Conservation (phyloP, 2,888 invertebrate species). For the Cynaeus angustus region DNA sequence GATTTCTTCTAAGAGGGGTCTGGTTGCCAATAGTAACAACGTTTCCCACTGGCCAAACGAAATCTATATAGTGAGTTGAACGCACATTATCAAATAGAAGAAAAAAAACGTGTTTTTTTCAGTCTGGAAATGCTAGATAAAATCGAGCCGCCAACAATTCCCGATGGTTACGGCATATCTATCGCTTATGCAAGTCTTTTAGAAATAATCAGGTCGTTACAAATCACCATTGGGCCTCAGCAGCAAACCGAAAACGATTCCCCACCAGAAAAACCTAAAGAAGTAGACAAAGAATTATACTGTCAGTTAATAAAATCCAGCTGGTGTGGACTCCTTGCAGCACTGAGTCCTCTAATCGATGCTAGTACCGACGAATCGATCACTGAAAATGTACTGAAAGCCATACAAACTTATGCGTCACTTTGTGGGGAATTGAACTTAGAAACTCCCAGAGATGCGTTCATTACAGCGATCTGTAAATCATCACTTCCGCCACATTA, state of each 20-base stretch:
- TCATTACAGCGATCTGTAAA: slow-evolving; percentile 95
- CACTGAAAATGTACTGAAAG: slow-evolving; percentile 92
- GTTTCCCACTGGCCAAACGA: slow-evolving; percentile 89
- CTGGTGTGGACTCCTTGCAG: slow-evolving; percentile 95
- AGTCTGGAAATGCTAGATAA: slow-evolving; percentile 98
- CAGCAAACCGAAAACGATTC: slow-evolving; percentile 64
- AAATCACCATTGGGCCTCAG: slow-evolving; percentile 80
- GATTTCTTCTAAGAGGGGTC: slow-evolving; percentile 94
- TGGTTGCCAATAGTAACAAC: slow-evolving; percentile 92
- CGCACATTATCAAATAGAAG: background rate
- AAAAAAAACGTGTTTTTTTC: no score
- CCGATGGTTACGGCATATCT: slow-evolving; percentile 98
- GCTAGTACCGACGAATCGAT: slow-evolving; percentile 96
- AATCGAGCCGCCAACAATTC: slow-evolving; percentile 92
- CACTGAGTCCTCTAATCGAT: slow-evolving; percentile 92
- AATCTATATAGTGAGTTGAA: slow-evolving; percentile 89
- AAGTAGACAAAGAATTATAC: slow-evolving; percentile 73
- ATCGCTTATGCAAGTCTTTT: slow-evolving; percentile 95
- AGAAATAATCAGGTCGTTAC: slow-evolving; percentile 91
- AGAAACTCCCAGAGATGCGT: slow-evolving; percentile 90
- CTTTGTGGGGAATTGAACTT: slow-evolving; percentile 90
- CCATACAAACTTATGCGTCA: slow-evolving; percentile 92
- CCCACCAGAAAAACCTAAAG: slow-evolving; percentile 59
- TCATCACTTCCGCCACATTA: slow-evolving; percentile 97
- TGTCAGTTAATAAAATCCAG: slow-evolving; percentile 92